Conservation (phyloP, 1,140 invertebrate species). For the Arctopsyche grandis region DNA sequence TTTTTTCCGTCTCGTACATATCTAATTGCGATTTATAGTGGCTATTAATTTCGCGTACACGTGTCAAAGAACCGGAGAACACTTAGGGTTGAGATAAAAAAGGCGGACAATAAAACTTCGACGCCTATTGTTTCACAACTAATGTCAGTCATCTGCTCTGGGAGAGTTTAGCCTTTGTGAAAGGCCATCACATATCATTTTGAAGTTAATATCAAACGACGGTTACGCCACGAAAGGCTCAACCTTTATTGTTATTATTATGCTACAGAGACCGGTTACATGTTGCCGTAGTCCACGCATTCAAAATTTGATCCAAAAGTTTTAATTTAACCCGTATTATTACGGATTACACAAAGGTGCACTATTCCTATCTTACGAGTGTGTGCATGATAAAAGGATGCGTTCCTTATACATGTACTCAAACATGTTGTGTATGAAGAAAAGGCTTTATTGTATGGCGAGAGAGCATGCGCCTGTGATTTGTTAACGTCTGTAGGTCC, state of each 20-base stretch:
- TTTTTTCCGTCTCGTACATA: background rate
- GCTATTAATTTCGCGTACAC: constrained; percentile 22
- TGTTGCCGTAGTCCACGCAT: background rate
- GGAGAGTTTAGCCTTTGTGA: background rate
- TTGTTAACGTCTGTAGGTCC: constrained; percentile 45
- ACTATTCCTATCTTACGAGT: background rate
- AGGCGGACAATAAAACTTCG: background rate
- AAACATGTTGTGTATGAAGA: background rate
- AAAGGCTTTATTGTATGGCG: background rate
- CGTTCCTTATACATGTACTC: background rate
- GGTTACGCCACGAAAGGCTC: constrained; percentile 10
- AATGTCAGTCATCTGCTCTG: constrained; percentile 23
- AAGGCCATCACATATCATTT: constrained; percentile 35
- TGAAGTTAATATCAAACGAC: constrained; percentile 20
- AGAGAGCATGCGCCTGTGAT: constrained; percentile 20
- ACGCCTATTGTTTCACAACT: constrained; percentile 4
- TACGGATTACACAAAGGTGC: background rate
- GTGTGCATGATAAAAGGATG: background rate
- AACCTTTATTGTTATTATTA: constrained; percentile 28
- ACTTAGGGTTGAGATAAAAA: no score
- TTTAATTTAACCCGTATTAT: no score
- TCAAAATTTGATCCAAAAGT: background rate
- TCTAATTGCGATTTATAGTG: constrained; percentile 35
- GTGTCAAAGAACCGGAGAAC: background rate
- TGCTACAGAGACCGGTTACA: constrained; percentile 15